phyloP scores from a whole-genome alignment of 2,888 invertebrate species.

The Zele albiditarsus region DNA sequence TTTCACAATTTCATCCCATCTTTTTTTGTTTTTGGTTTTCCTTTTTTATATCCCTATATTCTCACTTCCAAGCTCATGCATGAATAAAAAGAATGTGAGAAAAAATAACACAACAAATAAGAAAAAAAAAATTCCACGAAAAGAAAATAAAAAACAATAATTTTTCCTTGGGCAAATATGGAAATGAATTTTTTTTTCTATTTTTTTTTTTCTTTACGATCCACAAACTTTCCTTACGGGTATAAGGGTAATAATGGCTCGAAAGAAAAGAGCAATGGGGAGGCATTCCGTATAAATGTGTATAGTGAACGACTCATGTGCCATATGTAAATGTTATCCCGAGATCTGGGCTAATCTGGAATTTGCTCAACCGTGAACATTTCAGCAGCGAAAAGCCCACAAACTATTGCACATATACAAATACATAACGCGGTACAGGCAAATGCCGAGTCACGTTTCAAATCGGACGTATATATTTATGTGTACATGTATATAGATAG shows the following conservation, averaged over 20 bases:
- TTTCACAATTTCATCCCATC: constrained; percentile 29
- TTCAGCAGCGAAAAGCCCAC: constrained; percentile 46
- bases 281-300: constrained; percentile 27
- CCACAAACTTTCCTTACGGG: not conserved
- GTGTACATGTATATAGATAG: not conserved
- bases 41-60: constrained; percentile 42
- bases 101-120: not conserved
- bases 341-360: constrained; percentile 62
- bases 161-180: not conserved
- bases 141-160: not conserved
- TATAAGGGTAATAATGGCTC: not conserved
- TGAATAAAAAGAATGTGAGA: constrained; percentile 8
- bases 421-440: not conserved
- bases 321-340: constrained; percentile 67
- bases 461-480: constrained; percentile 16
- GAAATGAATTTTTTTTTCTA: not conserved
- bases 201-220: not conserved
- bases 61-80: not conserved
- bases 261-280: not conserved
- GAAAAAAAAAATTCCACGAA: not conserved
- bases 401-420: constrained; percentile 10
- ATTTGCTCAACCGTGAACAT: constrained; percentile 64
- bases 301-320: not conserved
- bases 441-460: constrained; percentile 22
- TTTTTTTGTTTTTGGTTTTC: constrained; percentile 39